These are phyloP conservation scores for Megalopta genalis DNA, from an alignment of 1,140 invertebrate genomes.

Conservation along the genomic window DNA sequence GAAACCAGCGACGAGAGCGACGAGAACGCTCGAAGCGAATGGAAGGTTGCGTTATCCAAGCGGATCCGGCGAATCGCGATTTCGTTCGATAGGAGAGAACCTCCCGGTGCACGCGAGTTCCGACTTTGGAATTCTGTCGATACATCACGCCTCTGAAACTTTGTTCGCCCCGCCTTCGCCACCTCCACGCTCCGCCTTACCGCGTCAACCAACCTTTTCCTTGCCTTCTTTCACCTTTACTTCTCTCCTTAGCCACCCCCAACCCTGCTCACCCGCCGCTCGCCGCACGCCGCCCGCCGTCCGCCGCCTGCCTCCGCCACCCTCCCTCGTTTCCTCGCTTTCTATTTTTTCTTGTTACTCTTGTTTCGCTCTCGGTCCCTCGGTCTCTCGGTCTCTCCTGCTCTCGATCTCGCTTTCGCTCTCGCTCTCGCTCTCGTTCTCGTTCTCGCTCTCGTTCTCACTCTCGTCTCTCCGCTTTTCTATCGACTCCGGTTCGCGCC, in stretches of 20 bases:
- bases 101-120: slow-evolving; percentile 62
- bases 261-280: neutral
- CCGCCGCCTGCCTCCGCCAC: neutral
- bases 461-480: neutral
- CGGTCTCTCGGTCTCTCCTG: no score
- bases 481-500: neutral
- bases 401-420: no score
- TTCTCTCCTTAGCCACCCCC: slow-evolving; percentile 45
- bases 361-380: neutral
- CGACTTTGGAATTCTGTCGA: slow-evolving; percentile 77
- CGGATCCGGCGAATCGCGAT: slow-evolving; percentile 6
- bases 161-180: slow-evolving; percentile 72
- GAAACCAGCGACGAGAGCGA: no score
- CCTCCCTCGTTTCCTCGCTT: neutral
- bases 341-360: neutral
- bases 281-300: neutral
- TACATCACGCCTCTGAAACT: slow-evolving; percentile 77
- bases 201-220: slow-evolving; percentile 62
- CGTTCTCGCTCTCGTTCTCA: no score
- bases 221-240: slow-evolving; percentile 52
- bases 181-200: slow-evolving; percentile 75
- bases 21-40: neutral
- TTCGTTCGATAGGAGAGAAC: slow-evolving; percentile 4
- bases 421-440: no score
- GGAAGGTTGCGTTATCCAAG: neutral